Percentiles rank a stretch among this genome's conserved stretches.
Conservation (phyloP, 1,140 invertebrate species). For the Scaptodrosophila lebanonensis region DNA sequence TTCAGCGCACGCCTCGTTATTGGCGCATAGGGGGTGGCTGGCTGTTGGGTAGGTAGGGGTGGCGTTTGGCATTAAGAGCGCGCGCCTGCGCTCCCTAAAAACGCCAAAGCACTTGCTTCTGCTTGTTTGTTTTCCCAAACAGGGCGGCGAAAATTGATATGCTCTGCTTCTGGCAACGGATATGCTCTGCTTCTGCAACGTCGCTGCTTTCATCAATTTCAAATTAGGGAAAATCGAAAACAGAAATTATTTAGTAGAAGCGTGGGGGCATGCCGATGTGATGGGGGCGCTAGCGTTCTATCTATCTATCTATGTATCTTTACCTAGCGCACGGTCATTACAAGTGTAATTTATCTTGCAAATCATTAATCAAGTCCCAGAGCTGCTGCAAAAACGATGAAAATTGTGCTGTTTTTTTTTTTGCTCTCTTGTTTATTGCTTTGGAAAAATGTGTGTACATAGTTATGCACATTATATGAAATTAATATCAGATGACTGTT, state of each 20-base stretch:
- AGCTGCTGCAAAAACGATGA: not conserved
- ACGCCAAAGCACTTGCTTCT: conserved; percentile 20
- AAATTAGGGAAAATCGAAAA: conserved; percentile 72
- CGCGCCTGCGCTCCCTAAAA: conserved; percentile 52
- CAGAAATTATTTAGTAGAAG: conserved; percentile 60
- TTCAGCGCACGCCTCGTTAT: conserved; percentile 28
- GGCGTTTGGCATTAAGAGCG: conserved; percentile 7
- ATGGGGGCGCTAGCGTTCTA: conserved; percentile 24
- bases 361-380: conserved; percentile 64
- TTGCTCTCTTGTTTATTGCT: conserved; percentile 4
- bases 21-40: conserved; percentile 34
- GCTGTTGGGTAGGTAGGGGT: conserved; percentile 2
- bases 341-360: conserved; percentile 74
- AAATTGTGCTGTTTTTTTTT: conserved; percentile 10
- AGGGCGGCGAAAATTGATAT: conserved; percentile 59
- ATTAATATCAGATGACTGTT: too few relatives aligned
- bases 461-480: conserved; percentile 26
- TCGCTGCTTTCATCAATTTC: conserved; percentile 68
- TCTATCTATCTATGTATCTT: conserved; percentile 50
- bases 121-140: conserved; percentile 36
- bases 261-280: conserved; percentile 18
- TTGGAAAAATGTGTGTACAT: conserved; percentile 9
- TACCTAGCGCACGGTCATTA: conserved; percentile 41
- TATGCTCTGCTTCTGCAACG: conserved; percentile 14
- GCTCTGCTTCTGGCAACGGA: conserved; percentile 18